Conservation (phyloP, 1,140 invertebrate genomes). For the Caenorhabditis briggsae region DNA sequence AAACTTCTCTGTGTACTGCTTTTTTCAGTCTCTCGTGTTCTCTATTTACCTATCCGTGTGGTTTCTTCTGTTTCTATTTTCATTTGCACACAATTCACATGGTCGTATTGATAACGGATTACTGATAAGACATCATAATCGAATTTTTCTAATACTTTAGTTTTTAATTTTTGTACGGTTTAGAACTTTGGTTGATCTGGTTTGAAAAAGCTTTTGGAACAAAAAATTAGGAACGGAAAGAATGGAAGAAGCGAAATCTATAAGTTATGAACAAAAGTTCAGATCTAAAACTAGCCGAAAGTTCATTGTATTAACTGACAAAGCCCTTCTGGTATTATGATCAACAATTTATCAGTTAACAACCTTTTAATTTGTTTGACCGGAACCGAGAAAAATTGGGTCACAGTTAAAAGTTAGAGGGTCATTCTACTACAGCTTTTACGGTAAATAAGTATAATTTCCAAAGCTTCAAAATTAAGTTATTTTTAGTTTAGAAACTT, state of each 20-base stretch:
- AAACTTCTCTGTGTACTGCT: neutral
- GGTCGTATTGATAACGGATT: slow-evolving; percentile 1
- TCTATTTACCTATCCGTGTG: no score
- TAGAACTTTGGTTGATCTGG: neutral
- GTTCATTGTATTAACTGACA: no score
- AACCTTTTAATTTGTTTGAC: no score
- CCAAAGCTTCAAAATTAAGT: neutral
- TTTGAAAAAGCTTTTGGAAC: no score
- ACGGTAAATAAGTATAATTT: no score
- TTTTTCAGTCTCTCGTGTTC: neutral
- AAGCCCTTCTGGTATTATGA: no score
- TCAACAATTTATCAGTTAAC: no score
- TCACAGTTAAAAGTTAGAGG: no score
- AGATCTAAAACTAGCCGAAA: no score
- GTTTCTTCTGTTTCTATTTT: slow-evolving; percentile 8
- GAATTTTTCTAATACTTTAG: slow-evolving; percentile 28
- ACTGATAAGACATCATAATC: slow-evolving; percentile 39
- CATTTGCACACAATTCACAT: slow-evolving; percentile 4
- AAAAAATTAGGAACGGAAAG: neutral
- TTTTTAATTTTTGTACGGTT: slow-evolving; percentile 31
- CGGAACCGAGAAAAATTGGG: no score
- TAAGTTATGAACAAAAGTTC: no score
- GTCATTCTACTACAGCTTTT: no score
- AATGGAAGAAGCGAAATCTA: neutral
- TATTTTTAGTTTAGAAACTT: neutral